A percentile compares a stretch with the other conserved stretches of the same genome.
phyloP scores from a whole-genome alignment of 2,888 invertebrate genomes.

The Stenoptilia bipunctidactyla region DNA sequence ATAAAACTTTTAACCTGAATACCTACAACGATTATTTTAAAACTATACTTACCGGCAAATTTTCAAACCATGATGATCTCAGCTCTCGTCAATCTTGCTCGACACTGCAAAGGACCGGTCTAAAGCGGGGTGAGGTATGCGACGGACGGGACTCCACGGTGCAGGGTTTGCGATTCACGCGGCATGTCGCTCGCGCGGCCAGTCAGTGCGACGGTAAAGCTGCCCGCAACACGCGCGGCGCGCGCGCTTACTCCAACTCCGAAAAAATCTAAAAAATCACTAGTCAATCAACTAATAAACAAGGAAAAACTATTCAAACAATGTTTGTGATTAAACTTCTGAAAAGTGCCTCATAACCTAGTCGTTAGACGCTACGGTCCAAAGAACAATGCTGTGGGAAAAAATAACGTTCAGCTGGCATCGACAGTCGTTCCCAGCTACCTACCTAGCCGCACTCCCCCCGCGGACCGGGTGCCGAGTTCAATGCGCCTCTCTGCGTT shows the following conservation, averaged over 20 bases:
- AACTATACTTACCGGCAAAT: no score
- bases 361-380: constrained; percentile 58
- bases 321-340: constrained; percentile 34
- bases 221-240: constrained; percentile 58
- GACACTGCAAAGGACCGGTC: constrained; percentile 68
- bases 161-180: constrained; percentile 60
- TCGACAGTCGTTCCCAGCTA: constrained; percentile 68
- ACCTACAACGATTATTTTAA: no score
- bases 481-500: constrained; percentile 69
- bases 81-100: constrained; percentile 55
- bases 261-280: constrained; percentile 6
- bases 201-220: constrained; percentile 46
- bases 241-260: constrained; percentile 35
- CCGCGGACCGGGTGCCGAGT: constrained; percentile 64
- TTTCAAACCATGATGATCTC: constrained; percentile 46
- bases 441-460: constrained; percentile 62
- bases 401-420: constrained; percentile 73
- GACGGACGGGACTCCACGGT: constrained; percentile 35
- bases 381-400: constrained; percentile 73
- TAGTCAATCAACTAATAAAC: not conserved
- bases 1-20: no score
- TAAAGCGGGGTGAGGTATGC: constrained; percentile 31
- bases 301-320: constrained; percentile 5
- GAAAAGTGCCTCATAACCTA: constrained; percentile 35
- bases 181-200: constrained; percentile 21